Conservation (phyloP, 2,113 vertebrate genomes). For the Ardeotis arabs region DNA sequence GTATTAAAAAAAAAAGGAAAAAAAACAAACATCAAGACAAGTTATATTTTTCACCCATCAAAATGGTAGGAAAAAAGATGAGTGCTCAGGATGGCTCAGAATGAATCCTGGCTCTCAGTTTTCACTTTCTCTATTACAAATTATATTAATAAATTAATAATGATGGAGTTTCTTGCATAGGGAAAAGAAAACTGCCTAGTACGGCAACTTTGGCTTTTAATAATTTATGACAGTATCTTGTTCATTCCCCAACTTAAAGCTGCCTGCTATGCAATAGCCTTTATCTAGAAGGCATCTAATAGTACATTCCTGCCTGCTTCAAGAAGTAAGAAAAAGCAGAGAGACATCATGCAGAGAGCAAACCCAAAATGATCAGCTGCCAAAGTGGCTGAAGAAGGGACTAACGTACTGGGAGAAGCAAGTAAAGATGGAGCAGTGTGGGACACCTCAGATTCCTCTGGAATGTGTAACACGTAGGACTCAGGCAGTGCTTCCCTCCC, state of each 20-base stretch:
- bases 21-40: not conserved
- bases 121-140: not conserved
- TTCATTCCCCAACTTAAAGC: not conserved
- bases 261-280: not conserved
- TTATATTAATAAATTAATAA: constrained; percentile 13
- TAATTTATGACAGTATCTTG: not conserved
- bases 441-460: not conserved
- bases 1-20: not conserved
- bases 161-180: not conserved
- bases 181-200: not conserved
- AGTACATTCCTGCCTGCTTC: not conserved
- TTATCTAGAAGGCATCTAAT: not conserved
- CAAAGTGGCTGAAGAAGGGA: not conserved
- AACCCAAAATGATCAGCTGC: not conserved
- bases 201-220: not conserved
- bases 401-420: not conserved
- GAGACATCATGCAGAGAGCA: not conserved
- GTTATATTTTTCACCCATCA: not conserved
- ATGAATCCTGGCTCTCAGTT: not conserved
- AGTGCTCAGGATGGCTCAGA: not conserved
- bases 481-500: not conserved
- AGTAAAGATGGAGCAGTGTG: not conserved
- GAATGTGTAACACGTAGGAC: not conserved
- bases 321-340: not conserved
- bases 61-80: not conserved